Evolutionary conservation across 2,113 vertebrate genomes (phyloP), one percentile per base, ranked within the genome.

Genomic region (Petromus typicus): DNA sequence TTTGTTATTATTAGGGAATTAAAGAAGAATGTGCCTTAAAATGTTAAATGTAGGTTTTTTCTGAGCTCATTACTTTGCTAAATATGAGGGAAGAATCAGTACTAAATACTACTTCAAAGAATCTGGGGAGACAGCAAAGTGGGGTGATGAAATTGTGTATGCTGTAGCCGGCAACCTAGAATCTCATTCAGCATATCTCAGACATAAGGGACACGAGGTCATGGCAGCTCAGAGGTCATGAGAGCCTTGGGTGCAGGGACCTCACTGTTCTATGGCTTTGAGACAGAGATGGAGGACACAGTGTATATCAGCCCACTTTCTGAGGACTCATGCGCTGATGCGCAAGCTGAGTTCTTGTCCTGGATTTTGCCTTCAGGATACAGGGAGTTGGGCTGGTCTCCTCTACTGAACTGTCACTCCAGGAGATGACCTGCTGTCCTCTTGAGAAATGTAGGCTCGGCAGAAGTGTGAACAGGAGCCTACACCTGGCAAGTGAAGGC

Each of bases 1-100:
- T 95, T 96, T 93, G 89, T 93, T 91, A 95, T 93, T 96, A 96
- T 92, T 89, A 80, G 63, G 75, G 86, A 95, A 97, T 95, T 96
- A 94, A 43, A 93, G 82, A 92, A 93, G 96, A 95, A 86, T 90
- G 85, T 90, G 64, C 66, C 90, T 93, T 88, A 88, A 96, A 95
- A 93, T 45, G 43, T 61, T 92, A 89, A 96, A 91, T 89, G 83
- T 32, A 82, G 43, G 1, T 89, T 48, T 73, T 96, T 92, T 34
- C 13, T 67, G 37, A 93, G 66, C 23, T 48, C 37, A 10, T 64
- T 57, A 66, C 20, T 93, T 92, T 95, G 78, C 93, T 95, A 83
- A 78, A 87, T 2, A 10, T 7, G 20, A 85, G 32, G 82, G 27
- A 88, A 51, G 75, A 86, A 54, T 69, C 5, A 51, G 18, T 80